phyloP scores from a whole-genome alignment of 2,888 invertebrate species.

The Apamea epomidion region DNA sequence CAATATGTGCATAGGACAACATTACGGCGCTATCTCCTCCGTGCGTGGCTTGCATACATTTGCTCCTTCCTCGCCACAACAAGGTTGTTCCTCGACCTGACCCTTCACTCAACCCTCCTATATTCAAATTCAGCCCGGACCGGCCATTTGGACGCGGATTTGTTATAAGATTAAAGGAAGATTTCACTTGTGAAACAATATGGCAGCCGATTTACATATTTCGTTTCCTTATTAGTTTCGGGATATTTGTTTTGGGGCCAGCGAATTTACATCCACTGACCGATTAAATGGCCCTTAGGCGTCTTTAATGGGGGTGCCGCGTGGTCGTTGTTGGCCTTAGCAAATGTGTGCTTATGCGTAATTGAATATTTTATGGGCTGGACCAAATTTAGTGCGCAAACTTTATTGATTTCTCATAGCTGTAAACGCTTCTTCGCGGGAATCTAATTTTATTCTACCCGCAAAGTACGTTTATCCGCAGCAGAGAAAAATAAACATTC shows the following conservation, averaged over 20 bases:
- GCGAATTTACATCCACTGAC: conserved; percentile 90
- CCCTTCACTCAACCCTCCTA: conserved; percentile 87
- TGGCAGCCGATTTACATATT: conserved; percentile 91
- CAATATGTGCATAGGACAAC: conserved; percentile 91
- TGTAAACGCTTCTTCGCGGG: conserved; percentile 65
- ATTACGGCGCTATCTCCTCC: conserved; percentile 88
- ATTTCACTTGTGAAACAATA: conserved; percentile 91
- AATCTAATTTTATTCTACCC: conserved; percentile 68
- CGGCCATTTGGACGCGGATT: conserved; percentile 91
- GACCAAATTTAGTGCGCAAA: conserved; percentile 85
- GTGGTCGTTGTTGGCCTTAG: conserved; percentile 90
- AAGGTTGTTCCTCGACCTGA: conserved; percentile 81
- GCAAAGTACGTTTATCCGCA: conserved; percentile 53
- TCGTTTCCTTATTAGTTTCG: conserved; percentile 91
- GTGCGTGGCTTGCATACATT: conserved; percentile 90
- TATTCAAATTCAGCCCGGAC: conserved; percentile 89
- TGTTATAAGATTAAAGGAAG: conserved; percentile 91
- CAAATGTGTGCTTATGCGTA: conserved; percentile 90
- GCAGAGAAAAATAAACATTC: conserved; percentile 77
- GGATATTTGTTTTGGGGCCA: conserved; percentile 90
- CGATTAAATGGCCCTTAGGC: conserved; percentile 91
- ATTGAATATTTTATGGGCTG: conserved; percentile 90
- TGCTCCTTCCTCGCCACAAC: conserved; percentile 84
- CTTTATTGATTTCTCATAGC: conserved; percentile 83
- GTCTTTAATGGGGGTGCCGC: conserved; percentile 91